A percentile compares a stretch with the other conserved stretches of the same genome.
Evolutionary conservation across 2,113 vertebrate genomes (phyloP).

Genomic region (Leucosticte australis): DNA sequence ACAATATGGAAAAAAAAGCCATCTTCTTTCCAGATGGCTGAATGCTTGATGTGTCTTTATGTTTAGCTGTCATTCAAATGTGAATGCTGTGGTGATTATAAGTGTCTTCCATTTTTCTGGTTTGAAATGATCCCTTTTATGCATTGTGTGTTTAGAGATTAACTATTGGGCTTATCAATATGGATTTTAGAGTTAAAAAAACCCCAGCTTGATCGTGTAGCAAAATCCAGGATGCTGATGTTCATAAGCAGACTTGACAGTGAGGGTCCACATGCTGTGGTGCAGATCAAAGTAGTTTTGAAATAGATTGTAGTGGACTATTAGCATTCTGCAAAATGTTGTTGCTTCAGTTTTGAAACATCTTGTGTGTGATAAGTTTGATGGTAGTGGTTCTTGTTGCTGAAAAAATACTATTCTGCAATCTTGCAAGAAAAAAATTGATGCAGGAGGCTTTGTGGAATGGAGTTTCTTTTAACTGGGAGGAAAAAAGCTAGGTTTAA

Average conservation of each 20-base stretch:
- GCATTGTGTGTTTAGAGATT: constrained; percentile 72
- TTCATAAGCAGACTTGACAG: constrained; percentile 5
- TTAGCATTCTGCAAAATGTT: not conserved
- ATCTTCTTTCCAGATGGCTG: constrained; percentile 77
- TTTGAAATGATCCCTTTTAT: constrained; percentile 75
- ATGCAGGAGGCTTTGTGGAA: not conserved
- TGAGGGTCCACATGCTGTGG: not conserved
- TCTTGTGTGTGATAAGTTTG: not conserved
- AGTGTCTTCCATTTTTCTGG: constrained; percentile 74
- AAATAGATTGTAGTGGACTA: not conserved
- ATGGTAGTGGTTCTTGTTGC: not conserved
- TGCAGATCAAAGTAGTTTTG: not conserved
- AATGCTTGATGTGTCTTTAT: constrained; percentile 76
- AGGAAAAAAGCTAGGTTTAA: not conserved
- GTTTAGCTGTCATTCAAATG: constrained; percentile 75
- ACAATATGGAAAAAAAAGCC: constrained; percentile 64
- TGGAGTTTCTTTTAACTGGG: not conserved
- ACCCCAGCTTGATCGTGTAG: constrained; percentile 8
- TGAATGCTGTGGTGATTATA: constrained; percentile 76
- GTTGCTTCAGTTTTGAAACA: not conserved
- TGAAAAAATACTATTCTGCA: not conserved
- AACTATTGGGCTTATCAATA: constrained; percentile 70
- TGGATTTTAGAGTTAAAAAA: constrained; percentile 49
- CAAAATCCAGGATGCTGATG: constrained; percentile 22
- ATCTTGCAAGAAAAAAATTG: not conserved